Evolutionary conservation across 2,888 invertebrate species (phyloP), one percentile per base, ranked within the genome.

Genomic region (Synergus gifuensis): DNA sequence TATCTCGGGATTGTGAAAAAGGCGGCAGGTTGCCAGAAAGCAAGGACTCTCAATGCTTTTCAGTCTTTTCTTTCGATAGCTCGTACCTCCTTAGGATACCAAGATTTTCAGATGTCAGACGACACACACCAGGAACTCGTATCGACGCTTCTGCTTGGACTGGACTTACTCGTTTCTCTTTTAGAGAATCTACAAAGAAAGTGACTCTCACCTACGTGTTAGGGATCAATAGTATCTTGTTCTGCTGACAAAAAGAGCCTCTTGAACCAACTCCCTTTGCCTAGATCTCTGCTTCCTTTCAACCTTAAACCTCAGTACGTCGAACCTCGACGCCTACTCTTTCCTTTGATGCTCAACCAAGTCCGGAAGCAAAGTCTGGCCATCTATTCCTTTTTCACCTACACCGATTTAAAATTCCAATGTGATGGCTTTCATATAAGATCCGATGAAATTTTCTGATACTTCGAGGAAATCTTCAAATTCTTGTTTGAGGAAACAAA

Each of bases 211-310:
- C 62, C 80, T 80, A 82, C 79, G 79, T 82, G 76, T 82, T 79
- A 79, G 79, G 79, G 82, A 82, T 82, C 82, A 82, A 82, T 82
- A 80, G 82, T 79, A 69, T 76, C 82, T 79, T 79, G 80, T 81
- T 78, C 80, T 49, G 58, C 79, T 82, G 78, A 82, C 80, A 82
- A 82, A 76, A 82, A 81, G 67, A 46, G 79, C 76, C 76, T 76
- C 79, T 78, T 78, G 64, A 79, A 69, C 73, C 73, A 67, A 44
- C 62, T 64, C 77, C 36, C 49, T 78, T 82, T 69, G 42, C 44
- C 67, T 44, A 67, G 12, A 67, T 44, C 67, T 67, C 42, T 44
- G 18, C 44, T 67, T 28, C 67, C 14, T 44, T 67, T 67, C 44
- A 67, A 44, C 42, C 67, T 67, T 67, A 22, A 46, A 67, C 67